phyloP scores from a whole-genome alignment of 2,888 invertebrate genomes.

The Bruchidius siliquastri region DNA sequence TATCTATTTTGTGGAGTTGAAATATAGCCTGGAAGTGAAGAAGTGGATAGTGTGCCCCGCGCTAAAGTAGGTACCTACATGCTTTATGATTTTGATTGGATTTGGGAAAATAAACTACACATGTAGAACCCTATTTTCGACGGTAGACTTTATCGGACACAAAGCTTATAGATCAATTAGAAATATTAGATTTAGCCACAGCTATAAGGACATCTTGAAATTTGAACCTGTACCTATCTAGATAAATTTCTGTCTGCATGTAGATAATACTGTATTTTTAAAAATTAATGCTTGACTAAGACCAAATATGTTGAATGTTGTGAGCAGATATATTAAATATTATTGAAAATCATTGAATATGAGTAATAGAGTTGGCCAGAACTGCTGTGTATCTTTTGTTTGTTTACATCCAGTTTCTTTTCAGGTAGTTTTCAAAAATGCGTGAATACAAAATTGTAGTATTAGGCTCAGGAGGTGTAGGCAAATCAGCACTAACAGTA shows the following conservation, averaged over 20 bases:
- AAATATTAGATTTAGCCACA: slow-evolving; percentile 5
- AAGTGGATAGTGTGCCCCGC: slow-evolving; percentile 22
- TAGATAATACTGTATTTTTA: not conserved
- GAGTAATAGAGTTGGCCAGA: no score
- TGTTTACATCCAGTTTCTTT: slow-evolving; percentile 6
- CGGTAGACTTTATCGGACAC: slow-evolving; percentile 14
- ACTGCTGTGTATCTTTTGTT: not conserved
- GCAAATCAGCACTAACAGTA: slow-evolving; percentile 96
- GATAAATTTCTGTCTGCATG: not conserved
- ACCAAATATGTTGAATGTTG: no score
- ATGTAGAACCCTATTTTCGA: slow-evolving; percentile 16
- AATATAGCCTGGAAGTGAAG: slow-evolving; percentile 17
- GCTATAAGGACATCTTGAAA: not conserved
- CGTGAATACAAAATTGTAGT: slow-evolving; percentile 99
- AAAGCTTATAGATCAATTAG: slow-evolving; percentile 5
- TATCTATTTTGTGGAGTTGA: slow-evolving; percentile 22
- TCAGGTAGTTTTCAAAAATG: slow-evolving; percentile 57
- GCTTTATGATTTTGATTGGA: slow-evolving; percentile 20
- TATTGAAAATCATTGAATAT: no score
- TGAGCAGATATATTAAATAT: no score
- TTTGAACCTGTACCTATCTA: not conserved
- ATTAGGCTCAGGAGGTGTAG: slow-evolving; percentile 98
- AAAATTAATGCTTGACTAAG: not conserved
- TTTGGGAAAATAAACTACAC: slow-evolving; percentile 17
- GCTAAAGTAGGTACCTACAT: slow-evolving; percentile 29